Percentiles rank a stretch among this genome's conserved stretches.
These are phyloP conservation scores for Lycaon pictus DNA, from an alignment of 2,113 vertebrate genomes.

Conservation along the genomic window DNA sequence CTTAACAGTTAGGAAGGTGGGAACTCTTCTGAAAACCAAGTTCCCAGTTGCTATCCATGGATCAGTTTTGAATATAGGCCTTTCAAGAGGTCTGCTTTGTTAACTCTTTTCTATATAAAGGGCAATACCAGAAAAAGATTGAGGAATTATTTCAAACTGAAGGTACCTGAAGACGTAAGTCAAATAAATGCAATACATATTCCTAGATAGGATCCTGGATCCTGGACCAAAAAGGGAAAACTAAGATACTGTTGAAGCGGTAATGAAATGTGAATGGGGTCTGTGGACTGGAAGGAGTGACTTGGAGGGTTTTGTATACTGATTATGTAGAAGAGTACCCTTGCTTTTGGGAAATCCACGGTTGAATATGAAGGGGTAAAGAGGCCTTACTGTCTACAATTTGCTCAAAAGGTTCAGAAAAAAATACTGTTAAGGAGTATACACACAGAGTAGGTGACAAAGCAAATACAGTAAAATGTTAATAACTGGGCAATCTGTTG, in stretches of 20 bases:
- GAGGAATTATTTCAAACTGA: not conserved
- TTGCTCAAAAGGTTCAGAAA: not conserved
- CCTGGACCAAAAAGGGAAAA: not conserved
- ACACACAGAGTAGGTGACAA: not conserved
- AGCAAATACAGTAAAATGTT: not conserved
- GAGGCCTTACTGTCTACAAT: not conserved
- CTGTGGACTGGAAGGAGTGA: not conserved
- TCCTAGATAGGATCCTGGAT: not conserved
- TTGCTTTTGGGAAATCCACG: not conserved
- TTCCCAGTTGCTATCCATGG: not conserved
- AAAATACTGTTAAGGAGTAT: not conserved
- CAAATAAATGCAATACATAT: not conserved
- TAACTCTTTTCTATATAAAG: constrained; percentile 12
- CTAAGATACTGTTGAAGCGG: not conserved
- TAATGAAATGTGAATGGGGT: not conserved
- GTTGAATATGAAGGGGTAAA: not conserved
- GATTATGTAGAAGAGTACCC: not conserved
- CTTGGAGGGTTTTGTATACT: not conserved
- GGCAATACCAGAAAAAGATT: not conserved
- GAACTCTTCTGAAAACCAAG: not conserved
- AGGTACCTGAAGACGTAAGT: not conserved
- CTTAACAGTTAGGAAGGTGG: not conserved
- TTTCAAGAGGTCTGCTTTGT: not conserved
- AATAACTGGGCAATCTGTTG: not conserved
- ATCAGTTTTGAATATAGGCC: not conserved